Conservation (phyloP, 1,140 invertebrate species). For the Scylla paramamosain region DNA sequence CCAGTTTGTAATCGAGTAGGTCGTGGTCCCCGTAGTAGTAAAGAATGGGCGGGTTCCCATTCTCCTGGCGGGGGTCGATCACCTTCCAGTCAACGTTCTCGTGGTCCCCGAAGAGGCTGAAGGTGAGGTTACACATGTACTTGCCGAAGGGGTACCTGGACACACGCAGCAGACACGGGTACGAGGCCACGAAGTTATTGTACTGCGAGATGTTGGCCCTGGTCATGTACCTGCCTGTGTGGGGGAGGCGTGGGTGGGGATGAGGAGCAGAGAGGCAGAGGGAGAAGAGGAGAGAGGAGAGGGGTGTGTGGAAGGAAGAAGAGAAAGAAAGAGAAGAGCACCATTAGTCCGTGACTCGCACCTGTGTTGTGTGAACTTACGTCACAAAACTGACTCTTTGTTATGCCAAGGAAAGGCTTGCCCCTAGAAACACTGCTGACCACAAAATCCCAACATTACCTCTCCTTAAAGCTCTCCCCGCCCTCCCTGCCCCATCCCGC, state of each 20-base stretch:
- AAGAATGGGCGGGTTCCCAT: neutral
- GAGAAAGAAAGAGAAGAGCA: too few relatives aligned
- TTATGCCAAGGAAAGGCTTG: too few relatives aligned
- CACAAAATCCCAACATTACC: neutral
- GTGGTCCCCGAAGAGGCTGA: neutral
- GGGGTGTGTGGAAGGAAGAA: neutral
- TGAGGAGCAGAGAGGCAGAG: neutral
- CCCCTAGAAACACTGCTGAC: neutral
- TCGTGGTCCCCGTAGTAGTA: neutral
- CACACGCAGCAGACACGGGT: neutral
- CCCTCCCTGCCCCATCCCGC: too few relatives aligned
- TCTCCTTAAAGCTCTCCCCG: too few relatives aligned
- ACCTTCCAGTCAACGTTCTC: neutral
- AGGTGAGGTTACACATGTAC: neutral
- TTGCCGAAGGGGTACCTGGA: conserved; percentile 1
- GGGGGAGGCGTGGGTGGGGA: neutral
- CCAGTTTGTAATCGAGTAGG: conserved; percentile 10
- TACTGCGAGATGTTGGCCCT: neutral
- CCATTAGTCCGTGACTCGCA: neutral
- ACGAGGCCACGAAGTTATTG: neutral
- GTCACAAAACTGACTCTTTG: too few relatives aligned
- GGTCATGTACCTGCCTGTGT: neutral
- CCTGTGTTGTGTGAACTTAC: too few relatives aligned
- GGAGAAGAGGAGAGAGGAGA: neutral
- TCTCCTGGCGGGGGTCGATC: too few relatives aligned